These are phyloP conservation scores for Felis catus DNA, from an alignment of 2,113 vertebrate genomes.

Conservation along the genomic window F.catus_Fca126_mat1.0 CM031420.1:137602001-137602500, in stretches of 20 bases:
- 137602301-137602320: neutral
- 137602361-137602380: neutral
- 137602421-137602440: neutral
- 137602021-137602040: neutral
- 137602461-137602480: neutral
- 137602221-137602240: neutral
- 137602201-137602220: neutral
- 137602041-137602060: neutral
- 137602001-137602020: neutral
- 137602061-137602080: neutral
- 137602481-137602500: neutral
- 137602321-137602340: neutral
- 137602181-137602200: neutral
- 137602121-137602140: neutral
- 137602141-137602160: neutral
- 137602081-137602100: neutral
- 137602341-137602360: neutral
- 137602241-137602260: neutral
- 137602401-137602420: neutral
- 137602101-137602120: neutral
- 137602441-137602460: neutral
- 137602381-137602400: neutral
- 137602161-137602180: neutral
- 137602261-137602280: neutral
- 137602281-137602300: neutral